A percentile compares a stretch with the other conserved stretches of the same genome.
Evolutionary conservation across 2,113 vertebrate species (phyloP).

Genomic region (Corvus cornix): DNA sequence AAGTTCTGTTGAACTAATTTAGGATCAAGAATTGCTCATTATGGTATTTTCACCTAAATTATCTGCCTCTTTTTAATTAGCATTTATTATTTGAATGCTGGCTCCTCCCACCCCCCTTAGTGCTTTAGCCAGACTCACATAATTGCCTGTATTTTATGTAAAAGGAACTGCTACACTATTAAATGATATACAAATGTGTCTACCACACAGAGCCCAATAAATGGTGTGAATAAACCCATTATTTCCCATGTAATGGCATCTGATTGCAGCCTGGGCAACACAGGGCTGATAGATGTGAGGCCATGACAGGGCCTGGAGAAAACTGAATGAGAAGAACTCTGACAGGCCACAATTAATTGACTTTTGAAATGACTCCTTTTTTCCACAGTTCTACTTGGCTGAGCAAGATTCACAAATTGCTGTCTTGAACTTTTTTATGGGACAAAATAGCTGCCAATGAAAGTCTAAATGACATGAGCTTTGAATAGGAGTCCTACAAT

Average conservation of each 20-base stretch:
- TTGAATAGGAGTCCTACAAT: constrained; percentile 72
- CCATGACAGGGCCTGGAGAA: not conserved
- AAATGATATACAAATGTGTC: constrained; percentile 73
- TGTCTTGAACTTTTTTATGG: constrained; percentile 78
- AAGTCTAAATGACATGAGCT: constrained; percentile 75
- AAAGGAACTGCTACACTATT: constrained; percentile 63
- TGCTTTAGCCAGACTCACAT: not conserved
- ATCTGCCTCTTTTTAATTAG: not conserved
- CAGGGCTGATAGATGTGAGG: constrained; percentile 69
- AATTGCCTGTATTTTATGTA: constrained; percentile 60
- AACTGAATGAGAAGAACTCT: not conserved
- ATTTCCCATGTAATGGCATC: constrained; percentile 39
- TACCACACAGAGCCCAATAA: constrained; percentile 31
- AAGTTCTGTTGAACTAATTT: not conserved
- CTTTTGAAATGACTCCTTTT: constrained; percentile 77
- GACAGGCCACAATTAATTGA: constrained; percentile 74
- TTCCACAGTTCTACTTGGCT: constrained; percentile 71
- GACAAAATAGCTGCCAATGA: constrained; percentile 80
- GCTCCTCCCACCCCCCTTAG: not conserved
- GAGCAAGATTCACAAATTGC: constrained; percentile 80
- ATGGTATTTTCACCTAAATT: constrained; percentile 13
- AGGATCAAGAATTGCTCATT: not conserved
- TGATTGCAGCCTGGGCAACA: constrained; percentile 54
- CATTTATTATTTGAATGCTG: not conserved
- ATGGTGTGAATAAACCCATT: constrained; percentile 52